Percentiles rank a stretch among this genome's conserved stretches.
These are phyloP conservation scores for Podilymbus podiceps DNA, from an alignment of 2,113 vertebrate species.

Conservation along the genomic window DNA sequence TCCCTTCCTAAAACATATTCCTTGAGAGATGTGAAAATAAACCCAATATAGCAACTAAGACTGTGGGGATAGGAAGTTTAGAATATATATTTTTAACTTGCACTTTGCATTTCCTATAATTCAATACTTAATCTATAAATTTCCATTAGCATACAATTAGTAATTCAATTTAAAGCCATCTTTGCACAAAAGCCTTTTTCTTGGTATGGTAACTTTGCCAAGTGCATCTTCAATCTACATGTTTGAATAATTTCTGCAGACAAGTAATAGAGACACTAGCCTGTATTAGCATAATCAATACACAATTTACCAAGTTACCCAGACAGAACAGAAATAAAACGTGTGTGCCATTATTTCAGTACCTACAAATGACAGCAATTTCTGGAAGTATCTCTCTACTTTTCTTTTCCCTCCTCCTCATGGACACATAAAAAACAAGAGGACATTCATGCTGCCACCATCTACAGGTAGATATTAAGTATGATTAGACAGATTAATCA, in stretches of 20 bases:
- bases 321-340: slow-evolving; percentile 73
- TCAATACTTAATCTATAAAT: slow-evolving; percentile 53
- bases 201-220: slow-evolving; percentile 49
- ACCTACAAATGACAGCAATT: slow-evolving; percentile 71
- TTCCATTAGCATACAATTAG: slow-evolving; percentile 43
- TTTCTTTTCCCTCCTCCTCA: not conserved
- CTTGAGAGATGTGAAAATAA: slow-evolving; percentile 69
- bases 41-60: slow-evolving; percentile 19
- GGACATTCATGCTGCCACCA: not conserved
- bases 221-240: slow-evolving; percentile 73
- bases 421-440: slow-evolving; percentile 26
- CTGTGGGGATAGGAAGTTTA: not conserved
- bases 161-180: slow-evolving; percentile 55
- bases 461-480: slow-evolving; percentile 21
- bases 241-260: slow-evolving; percentile 73
- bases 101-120: slow-evolving; percentile 51
- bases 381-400: slow-evolving; percentile 47
- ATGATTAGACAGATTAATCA: slow-evolving; percentile 37
- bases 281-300: slow-evolving; percentile 83
- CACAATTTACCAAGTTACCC: slow-evolving; percentile 77
- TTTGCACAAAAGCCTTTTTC: slow-evolving; percentile 44
- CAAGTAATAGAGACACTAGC: slow-evolving; percentile 74
- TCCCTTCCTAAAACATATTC: slow-evolving; percentile 61
- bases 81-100: slow-evolving; percentile 34
- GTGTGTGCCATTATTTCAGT: slow-evolving; percentile 63